phyloP scores from a whole-genome alignment of 2,113 vertebrate species.

The Aphyosemion australe region DNA sequence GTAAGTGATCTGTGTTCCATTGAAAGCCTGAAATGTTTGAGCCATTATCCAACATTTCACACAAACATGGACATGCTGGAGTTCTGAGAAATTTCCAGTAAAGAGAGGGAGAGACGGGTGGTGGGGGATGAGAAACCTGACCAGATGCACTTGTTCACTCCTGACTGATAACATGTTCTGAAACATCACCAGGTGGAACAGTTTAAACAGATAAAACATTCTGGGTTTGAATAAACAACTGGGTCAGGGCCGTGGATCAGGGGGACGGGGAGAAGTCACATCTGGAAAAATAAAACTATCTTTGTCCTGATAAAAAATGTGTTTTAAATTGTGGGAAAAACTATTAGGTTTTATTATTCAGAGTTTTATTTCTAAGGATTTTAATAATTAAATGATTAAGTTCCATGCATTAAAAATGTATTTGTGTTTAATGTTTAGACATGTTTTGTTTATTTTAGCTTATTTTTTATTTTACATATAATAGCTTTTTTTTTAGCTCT shows the following conservation, averaged over 20 bases:
- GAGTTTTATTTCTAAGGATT: too few relatives aligned
- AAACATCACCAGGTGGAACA: slow-evolving; percentile 26
- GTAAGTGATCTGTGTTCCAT: too few relatives aligned
- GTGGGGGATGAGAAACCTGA: slow-evolving; percentile 53
- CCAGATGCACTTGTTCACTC: slow-evolving; percentile 35
- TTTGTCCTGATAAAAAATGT: too few relatives aligned
- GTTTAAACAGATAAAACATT: slow-evolving; percentile 18
- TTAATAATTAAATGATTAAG: too few relatives aligned
- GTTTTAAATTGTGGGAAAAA: too few relatives aligned
- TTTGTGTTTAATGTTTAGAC: too few relatives aligned
- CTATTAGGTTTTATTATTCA: too few relatives aligned
- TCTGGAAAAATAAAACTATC: not conserved
- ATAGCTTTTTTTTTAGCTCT: too few relatives aligned
- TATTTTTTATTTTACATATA: too few relatives aligned
- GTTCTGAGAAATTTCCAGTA: slow-evolving; percentile 13
- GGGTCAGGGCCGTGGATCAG: slow-evolving; percentile 15
- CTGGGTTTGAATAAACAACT: not conserved
- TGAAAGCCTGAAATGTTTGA: not conserved
- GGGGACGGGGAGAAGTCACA: not conserved
- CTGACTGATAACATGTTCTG: slow-evolving; percentile 58
- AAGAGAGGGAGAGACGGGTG: not conserved
- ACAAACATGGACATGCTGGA: not conserved
- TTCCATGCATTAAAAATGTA: too few relatives aligned
- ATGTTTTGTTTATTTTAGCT: too few relatives aligned
- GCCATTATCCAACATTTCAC: not conserved